Conservation (phyloP, 2,888 invertebrate genomes). For the Stenchaetothrips biformis region DNA sequence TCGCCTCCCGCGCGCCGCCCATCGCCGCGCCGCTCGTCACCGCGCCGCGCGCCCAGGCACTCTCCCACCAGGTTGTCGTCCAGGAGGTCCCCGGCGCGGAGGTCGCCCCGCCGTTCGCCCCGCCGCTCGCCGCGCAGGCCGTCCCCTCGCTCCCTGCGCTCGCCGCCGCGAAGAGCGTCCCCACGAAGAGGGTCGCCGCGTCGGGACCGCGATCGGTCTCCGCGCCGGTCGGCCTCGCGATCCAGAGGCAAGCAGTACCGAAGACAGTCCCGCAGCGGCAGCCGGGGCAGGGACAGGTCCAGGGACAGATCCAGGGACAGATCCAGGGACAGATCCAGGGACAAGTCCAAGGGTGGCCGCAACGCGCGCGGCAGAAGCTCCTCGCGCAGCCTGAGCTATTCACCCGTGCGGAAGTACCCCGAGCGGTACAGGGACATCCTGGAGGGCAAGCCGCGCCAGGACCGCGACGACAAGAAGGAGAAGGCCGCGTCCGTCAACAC, state of each 20-base stretch:
- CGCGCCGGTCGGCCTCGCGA: conserved; percentile 42
- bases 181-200: conserved; percentile 40
- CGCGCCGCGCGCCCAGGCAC: not conserved
- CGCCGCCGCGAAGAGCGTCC: conserved; percentile 36
- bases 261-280: conserved; percentile 42
- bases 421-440: conserved; percentile 64
- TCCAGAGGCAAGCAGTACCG: conserved; percentile 41
- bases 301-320: conserved; percentile 32
- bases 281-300: conserved; percentile 34
- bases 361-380: conserved; percentile 39
- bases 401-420: conserved; percentile 62
- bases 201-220: conserved; percentile 39
- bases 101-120: conserved; percentile 32
- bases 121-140: conserved; percentile 30
- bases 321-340: conserved; percentile 37
- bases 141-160: conserved; percentile 35
- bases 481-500: conserved; percentile 34
- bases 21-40: too few relatives aligned
- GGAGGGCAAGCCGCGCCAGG: conserved; percentile 43
- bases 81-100: not conserved
- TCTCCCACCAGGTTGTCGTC: conserved; percentile 32
- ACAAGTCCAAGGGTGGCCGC: conserved; percentile 36
- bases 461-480: conserved; percentile 39
- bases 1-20: not conserved
- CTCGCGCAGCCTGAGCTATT: conserved; percentile 58